Evolutionary conservation across 2,113 vertebrate species (phyloP).

Genomic region (Oryzias melastigma): DNA sequence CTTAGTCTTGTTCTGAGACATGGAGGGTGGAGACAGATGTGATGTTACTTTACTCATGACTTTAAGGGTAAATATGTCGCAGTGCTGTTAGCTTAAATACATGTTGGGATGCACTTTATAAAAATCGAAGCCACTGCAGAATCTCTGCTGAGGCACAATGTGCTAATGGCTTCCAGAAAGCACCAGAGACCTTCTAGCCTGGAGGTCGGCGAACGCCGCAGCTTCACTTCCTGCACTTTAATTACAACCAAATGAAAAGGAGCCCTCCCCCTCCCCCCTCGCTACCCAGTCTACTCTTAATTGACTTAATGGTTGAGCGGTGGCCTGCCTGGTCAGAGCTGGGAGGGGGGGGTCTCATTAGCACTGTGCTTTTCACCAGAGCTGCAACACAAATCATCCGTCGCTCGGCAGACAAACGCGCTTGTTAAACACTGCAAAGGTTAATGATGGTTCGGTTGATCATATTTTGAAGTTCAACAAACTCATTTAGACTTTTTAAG

Average conservation of each 20-base stretch:
- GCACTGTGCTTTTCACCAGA: slow-evolving; percentile 38
- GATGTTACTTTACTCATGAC: too few species aligned
- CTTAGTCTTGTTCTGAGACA: too few species aligned
- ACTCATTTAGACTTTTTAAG: slow-evolving; percentile 15
- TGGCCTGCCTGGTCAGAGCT: slow-evolving; percentile 31
- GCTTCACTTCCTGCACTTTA: slow-evolving; percentile 65
- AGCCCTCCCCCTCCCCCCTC: slow-evolving; percentile 3
- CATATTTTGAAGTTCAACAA: slow-evolving; percentile 26
- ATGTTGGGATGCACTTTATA: too few species aligned
- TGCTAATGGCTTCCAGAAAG: slow-evolving; percentile 55
- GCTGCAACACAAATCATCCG: slow-evolving; percentile 43
- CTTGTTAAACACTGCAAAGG: slow-evolving; percentile 36
- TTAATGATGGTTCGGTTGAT: slow-evolving; percentile 30
- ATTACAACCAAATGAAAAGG: slow-evolving; percentile 70
- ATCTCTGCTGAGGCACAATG: not conserved
- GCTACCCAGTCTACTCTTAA: slow-evolving; percentile 35
- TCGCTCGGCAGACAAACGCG: slow-evolving; percentile 29
- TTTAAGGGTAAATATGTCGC: too few species aligned
- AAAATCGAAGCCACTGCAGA: too few species aligned
- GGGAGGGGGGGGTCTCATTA: slow-evolving; percentile 44
- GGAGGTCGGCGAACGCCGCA: slow-evolving; percentile 33
- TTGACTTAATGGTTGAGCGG: slow-evolving; percentile 61
- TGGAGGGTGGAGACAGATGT: too few species aligned
- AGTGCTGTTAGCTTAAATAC: too few species aligned
- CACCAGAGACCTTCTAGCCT: slow-evolving; percentile 21